Percentiles rank a stretch among this genome's conserved stretches.
These are phyloP conservation scores for Nemotelus nigrinus DNA, from an alignment of 2,888 invertebrate genomes.

Conservation along the genomic window DNA sequence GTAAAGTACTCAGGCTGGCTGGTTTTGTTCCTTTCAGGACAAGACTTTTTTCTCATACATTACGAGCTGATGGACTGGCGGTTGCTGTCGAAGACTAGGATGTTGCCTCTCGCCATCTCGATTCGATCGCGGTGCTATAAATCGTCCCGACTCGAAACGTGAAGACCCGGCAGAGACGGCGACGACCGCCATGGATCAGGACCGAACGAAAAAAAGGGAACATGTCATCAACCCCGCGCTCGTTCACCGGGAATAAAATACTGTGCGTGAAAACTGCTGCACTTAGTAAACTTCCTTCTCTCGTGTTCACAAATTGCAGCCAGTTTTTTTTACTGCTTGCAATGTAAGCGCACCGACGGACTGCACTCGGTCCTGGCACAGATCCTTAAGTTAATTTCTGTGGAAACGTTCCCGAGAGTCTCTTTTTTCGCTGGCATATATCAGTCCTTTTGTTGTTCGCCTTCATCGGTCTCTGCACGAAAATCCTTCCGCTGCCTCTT, in stretches of 20 bases:
- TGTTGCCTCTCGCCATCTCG: not conserved
- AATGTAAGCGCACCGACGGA: not conserved
- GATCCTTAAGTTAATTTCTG: slow-evolving; percentile 2
- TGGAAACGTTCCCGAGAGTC: not conserved
- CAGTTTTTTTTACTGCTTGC: slow-evolving; percentile 11
- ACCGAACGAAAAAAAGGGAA: slow-evolving; percentile 4
- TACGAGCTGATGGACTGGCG: not conserved
- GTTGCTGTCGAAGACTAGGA: not conserved
- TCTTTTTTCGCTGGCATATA: not conserved
- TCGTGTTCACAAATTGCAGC: slow-evolving; percentile 34
- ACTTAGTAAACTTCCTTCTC: slow-evolving; percentile 40
- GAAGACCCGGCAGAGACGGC: not conserved
- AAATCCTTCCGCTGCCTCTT: no score
- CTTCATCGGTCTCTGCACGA: not conserved
- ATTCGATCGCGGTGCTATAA: not conserved
- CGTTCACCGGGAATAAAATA: slow-evolving; percentile 7
- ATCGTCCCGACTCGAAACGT: not conserved
- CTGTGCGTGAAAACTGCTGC: slow-evolving; percentile 21
- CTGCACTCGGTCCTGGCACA: not conserved
- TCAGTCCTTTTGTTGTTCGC: not conserved
- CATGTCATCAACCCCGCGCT: slow-evolving; percentile 34
- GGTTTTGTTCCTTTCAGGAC: not conserved
- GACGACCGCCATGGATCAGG: not conserved
- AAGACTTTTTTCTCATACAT: not conserved
- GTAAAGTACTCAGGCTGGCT: not conserved